Base-by-base conservation (phyloP, 2,113 vertebrate genomes). In the Serilophus lunatus region DNA sequence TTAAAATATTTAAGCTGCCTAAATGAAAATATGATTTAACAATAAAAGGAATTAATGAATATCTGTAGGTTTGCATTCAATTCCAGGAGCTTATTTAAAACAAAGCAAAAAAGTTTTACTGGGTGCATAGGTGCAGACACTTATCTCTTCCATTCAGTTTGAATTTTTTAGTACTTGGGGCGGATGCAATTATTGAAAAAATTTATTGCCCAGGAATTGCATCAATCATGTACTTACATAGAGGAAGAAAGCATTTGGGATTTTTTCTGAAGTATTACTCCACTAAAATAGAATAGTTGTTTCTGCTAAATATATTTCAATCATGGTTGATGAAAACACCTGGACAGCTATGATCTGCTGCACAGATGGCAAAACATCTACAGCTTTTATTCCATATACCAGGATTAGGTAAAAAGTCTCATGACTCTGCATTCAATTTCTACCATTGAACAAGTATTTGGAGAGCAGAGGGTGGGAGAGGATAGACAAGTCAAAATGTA, bases 1-100 rank as follows among this genome's bases (percentile, higher is more conserved):
- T 87, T 96, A 92, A 96, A 97, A 96, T 96, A 97, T 96, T 98
- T 95, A 95, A 96, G 71, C 66, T 86, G 50, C 59, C 95, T 92
- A 95, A 97, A 96, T 91, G 40, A 91, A 93, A 77, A 88, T 84
- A 59, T 81, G 33, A 86, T 91, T 92, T 91, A 79, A 90, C 93
- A 92, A 88, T 86, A 85, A 92, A 93, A 95, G n/a, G 22, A 89
- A 75, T 86, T 95, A 90, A 93, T 91, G 53, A 91, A 74, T 89
- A 71, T 81, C 9, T 77, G 26, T 29, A 86, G 71, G 28, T 42
- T 88, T 97, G 36, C 1, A 0, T 40, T 86, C 69, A 33, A 26
- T 82, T 91, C 45, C 9, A 8, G 44, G 75, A 87, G 57, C 61
- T 72, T 89, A 81, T 69, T 93, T 95, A 64, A 93, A 91, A 91